Evolutionary conservation across 2,113 vertebrate genomes (phyloP).

Genomic region (Emberiza fucata): DNA sequence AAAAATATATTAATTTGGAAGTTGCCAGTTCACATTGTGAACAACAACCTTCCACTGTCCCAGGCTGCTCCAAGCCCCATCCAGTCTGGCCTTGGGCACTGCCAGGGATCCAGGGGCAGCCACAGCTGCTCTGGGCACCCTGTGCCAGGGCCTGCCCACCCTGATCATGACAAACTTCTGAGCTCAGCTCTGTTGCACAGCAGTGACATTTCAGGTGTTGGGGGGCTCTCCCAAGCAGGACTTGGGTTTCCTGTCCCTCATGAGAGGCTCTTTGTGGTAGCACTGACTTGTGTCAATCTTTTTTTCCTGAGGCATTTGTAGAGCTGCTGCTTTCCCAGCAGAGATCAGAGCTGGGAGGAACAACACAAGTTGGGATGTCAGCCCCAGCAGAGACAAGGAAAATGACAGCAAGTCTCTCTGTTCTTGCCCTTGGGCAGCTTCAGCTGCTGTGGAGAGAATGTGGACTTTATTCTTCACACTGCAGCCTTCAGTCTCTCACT

Average conservation of each 20-base stretch:
- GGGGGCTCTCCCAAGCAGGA: not conserved
- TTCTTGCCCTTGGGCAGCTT: not conserved
- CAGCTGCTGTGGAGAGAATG: not conserved
- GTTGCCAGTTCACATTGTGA: not conserved
- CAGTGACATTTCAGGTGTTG: not conserved
- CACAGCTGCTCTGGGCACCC: not conserved
- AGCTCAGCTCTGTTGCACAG: not conserved
- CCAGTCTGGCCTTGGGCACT: not conserved
- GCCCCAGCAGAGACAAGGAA: not conserved
- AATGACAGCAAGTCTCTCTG: not conserved
- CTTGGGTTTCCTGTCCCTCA: not conserved
- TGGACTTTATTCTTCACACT: not conserved
- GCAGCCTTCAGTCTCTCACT: not conserved
- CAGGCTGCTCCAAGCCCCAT: fast-evolving
- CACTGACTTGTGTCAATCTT: not conserved
- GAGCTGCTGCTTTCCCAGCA: not conserved
- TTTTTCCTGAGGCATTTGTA: not conserved
- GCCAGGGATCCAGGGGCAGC: not conserved
- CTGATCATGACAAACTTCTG: not conserved
- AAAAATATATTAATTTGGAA: not conserved
- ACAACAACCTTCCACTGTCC: not conserved
- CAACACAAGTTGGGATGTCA: not conserved
- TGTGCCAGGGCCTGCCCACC: not conserved
- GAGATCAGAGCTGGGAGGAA: not conserved
- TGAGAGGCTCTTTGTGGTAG: not conserved